phyloP scores from a whole-genome alignment of 2,888 invertebrate species.

The Limnephilus lunatus region DNA sequence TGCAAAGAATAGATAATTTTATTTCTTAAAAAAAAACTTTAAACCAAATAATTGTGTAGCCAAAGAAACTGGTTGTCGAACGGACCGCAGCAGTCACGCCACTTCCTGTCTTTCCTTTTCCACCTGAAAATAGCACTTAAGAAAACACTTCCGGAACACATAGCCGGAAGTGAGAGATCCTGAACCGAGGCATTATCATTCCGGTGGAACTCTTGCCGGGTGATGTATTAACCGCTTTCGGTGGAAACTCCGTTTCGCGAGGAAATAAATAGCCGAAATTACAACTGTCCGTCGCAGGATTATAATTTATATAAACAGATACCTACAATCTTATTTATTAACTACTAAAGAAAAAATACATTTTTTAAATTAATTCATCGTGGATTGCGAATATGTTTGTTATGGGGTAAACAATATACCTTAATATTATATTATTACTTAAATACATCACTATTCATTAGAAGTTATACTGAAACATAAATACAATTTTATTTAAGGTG shows the following conservation, averaged over 20 bases:
- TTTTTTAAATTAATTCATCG: neutral
- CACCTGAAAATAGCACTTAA: slow-evolving; percentile 60
- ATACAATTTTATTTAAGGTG: too few relatives aligned
- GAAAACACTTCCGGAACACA: slow-evolving; percentile 61
- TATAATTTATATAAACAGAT: slow-evolving; percentile 23
- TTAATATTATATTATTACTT: neutral
- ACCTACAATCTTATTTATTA: neutral
- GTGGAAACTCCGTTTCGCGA: neutral
- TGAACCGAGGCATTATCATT: slow-evolving; percentile 37
- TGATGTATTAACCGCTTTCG: slow-evolving; percentile 44
- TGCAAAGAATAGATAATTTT: neutral
- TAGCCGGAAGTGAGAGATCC: slow-evolving; percentile 52
- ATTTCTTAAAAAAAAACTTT: neutral
- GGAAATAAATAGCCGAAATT: slow-evolving; percentile 42
- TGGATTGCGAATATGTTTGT: neutral
- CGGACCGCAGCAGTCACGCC: slow-evolving; percentile 28
- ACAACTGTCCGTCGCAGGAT: slow-evolving; percentile 35
- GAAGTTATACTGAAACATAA: neutral
- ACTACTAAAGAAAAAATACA: too few relatives aligned
- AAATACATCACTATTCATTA: neutral
- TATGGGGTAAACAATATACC: neutral
- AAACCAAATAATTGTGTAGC: slow-evolving; percentile 1
- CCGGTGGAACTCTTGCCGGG: slow-evolving; percentile 4
- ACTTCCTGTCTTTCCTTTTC: slow-evolving; percentile 57
- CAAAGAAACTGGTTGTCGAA: neutral